These are phyloP conservation scores for Pygmarrhopalites habei DNA, from an alignment of 1,140 invertebrate species.

Conservation along the genomic window DNA sequence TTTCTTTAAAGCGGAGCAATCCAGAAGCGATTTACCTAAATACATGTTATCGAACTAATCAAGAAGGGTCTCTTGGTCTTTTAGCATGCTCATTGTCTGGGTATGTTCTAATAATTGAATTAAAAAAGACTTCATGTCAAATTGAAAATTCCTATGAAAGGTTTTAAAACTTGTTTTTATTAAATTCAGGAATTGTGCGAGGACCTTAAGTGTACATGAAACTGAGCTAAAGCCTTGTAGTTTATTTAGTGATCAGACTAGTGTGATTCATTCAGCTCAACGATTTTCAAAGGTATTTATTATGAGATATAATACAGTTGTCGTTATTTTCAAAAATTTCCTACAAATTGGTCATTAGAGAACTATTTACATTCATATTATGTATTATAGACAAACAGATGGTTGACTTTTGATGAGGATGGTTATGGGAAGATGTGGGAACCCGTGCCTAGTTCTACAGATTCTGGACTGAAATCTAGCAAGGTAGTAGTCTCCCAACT, in stretches of 20 bases:
- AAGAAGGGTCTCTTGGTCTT: slow-evolving; percentile 50
- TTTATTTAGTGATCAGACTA: slow-evolving; percentile 18
- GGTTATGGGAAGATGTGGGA: slow-evolving; percentile 26
- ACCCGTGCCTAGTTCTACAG: neutral
- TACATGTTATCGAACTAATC: slow-evolving; percentile 46
- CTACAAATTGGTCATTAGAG: neutral
- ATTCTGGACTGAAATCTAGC: neutral
- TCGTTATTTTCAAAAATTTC: neutral
- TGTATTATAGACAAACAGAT: slow-evolving; percentile 17
- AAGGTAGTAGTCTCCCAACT: neutral
- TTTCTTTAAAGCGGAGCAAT: slow-evolving; percentile 50
- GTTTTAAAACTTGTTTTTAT: neutral
- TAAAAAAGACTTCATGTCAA: neutral
- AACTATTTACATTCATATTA: neutral
- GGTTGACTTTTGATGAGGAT: slow-evolving; percentile 34
- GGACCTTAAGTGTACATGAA: slow-evolving; percentile 50
- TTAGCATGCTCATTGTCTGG: slow-evolving; percentile 55
- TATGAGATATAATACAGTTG: neutral
- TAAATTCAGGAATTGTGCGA: slow-evolving; percentile 48
- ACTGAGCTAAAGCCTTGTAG: slow-evolving; percentile 48
- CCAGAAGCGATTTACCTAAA: slow-evolving; percentile 60
- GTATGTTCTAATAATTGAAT: slow-evolving; percentile 41
- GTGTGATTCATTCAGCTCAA: slow-evolving; percentile 27
- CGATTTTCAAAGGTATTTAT: slow-evolving; percentile 16
- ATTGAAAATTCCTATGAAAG: slow-evolving; percentile 18